Base-by-base conservation (phyloP, 2,113 vertebrate genomes). In the Shinisaurus crocodilurus region DNA sequence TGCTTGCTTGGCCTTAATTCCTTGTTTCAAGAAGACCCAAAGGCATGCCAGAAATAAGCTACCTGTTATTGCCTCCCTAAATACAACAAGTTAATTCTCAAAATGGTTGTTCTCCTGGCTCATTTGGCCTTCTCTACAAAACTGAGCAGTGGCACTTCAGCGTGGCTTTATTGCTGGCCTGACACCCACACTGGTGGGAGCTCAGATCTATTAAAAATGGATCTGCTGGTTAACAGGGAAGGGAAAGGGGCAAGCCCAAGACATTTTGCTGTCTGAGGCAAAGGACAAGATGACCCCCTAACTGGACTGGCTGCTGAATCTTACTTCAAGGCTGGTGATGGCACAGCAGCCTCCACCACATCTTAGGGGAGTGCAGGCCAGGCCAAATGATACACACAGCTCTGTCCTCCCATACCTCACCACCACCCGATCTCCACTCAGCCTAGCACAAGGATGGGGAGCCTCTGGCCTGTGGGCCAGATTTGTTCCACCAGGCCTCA, bases 131-230 rank as follows among this genome's bases (percentile, higher is more conserved):
- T 50, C 37, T 10, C 48, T 50, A 77, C 1, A 29, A 34, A 48
- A 34, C 60, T 77, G 65, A 92, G 34, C 7, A 0, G 0, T 0
- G 0, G 45, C 67, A 82, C 18, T 18, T 75, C 0, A 0, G 50
- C 72, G 76, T 79, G 57, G 74, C 69, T 87, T 76, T 84, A 4
- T 0, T 60, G 89, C n/a, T 82, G 37, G 50, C 65, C n/a, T 0
- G 5, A 82, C 0, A 5, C 23, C 40, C 48, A 12, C 0, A 0
- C 9, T 0, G 13, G 16, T 82, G 76, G 86, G 45, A 90, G 80
- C 85, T 85, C 15, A 16, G 45, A 50, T 40, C 43, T 0, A 0
- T 25, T 3, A 0, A 0, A 43, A 6, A 8, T 48, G 48, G 91
- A 83, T 23, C 15, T 70, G 65, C 69, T 75, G 20, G 50, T 75